Evolutionary conservation across 2,797 vertebrate genomes (phyloP).

Genomic region (Chiroxiphia lanceolata): DNA sequence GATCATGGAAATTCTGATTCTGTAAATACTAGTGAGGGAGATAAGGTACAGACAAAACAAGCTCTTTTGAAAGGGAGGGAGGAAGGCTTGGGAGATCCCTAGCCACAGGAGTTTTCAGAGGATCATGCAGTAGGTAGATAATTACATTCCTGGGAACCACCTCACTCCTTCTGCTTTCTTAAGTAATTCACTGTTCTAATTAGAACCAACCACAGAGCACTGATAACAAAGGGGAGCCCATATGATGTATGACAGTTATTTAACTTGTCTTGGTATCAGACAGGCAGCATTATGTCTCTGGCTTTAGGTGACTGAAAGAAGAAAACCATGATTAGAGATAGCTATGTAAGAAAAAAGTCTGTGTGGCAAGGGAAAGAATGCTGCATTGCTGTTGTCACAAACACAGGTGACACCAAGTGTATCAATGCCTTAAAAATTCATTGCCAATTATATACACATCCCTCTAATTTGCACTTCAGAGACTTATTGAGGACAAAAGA

Average conservation of each 20-base stretch:
- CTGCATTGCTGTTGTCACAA: neutral
- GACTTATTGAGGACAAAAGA: neutral
- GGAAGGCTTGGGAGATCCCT: slow-evolving; percentile 1
- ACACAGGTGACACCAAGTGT: neutral
- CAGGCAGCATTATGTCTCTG: neutral
- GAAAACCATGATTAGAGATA: neutral
- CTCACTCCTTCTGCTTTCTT: slow-evolving; percentile 42
- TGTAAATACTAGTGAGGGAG: neutral
- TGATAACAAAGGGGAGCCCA: slow-evolving; percentile 28
- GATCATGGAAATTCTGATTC: neutral
- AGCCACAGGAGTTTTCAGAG: slow-evolving; percentile 15
- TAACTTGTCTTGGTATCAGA: slow-evolving; percentile 34
- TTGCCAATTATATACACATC: neutral
- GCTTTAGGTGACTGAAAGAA: neutral
- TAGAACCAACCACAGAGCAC: slow-evolving; percentile 30
- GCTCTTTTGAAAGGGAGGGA: neutral
- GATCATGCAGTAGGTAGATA: slow-evolving; percentile 24
- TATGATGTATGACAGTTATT: slow-evolving; percentile 28
- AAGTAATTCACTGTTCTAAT: slow-evolving; percentile 52
- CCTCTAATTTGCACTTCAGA: slow-evolving; percentile 14
- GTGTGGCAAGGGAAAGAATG: neutral
- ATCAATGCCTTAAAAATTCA: slow-evolving; percentile 15
- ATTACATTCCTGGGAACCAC: slow-evolving; percentile 38
- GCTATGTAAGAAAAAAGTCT: neutral
- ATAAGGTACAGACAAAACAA: neutral